Base-by-base conservation (phyloP, 2,797 vertebrate genomes). In the Anas bahamensis region DNA sequence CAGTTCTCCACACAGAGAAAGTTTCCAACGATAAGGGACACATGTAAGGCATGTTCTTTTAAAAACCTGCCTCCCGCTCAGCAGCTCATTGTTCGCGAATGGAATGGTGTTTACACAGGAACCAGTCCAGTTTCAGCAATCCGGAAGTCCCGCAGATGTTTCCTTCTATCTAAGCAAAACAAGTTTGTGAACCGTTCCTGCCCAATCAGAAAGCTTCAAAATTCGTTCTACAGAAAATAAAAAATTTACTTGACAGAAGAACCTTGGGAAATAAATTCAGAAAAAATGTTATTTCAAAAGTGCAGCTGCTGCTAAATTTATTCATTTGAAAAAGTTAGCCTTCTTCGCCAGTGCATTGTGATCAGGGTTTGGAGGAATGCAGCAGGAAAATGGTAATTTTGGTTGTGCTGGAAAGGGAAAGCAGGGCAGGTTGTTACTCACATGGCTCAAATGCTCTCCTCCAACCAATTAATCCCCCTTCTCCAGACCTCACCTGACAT, bases 151-250 rank as follows among this genome's bases (percentile, higher is more conserved):
- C 83, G 87, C 98, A 98, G 97, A 97, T 97, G 97, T 98, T 98
- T 98, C 98, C 98, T 97, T 96, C 88, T 97, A 88, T 97, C 96
- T 73, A 94, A 97, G 90, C 94, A 96, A 97, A 98, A 93, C 79
- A 95, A 86, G 71, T 75, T 89, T 88, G 61, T 33, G 17, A 88
- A 42, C 68, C 6, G 8, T 55, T 94, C 87, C 86, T 94, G 72
- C 63, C 53, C 59, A 72, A 79, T 41, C 26, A 76, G 50, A 91
- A 91, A 76, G 26, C 28, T 72, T 66, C 28, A 84, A 69, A 88
- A 53, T 69, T 86, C 86, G 68, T 89, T 91, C 26, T 72, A 37
- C 11, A 23, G 46, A 2, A 7, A 50, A 74, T 57, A 48, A 50
- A 39, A 52, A 22, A 31, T 22, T 35, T 52, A 29, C 17, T 85